These are phyloP conservation scores for Colistium nudipinnis DNA, from an alignment of 2,113 vertebrate genomes.

Conservation along the genomic window DNA sequence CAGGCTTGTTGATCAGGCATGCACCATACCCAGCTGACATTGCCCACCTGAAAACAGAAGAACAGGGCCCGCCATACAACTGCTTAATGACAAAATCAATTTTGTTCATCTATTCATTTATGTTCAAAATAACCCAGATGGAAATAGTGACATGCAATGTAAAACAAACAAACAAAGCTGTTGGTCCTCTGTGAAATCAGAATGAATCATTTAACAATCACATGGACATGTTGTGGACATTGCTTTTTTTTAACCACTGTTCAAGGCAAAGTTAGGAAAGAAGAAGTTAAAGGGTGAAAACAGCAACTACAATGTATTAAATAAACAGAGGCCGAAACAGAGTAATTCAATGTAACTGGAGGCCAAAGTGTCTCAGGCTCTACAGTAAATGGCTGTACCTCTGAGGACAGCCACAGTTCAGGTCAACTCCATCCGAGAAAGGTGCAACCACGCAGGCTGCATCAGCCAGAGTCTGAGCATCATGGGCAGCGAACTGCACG, in stretches of 20 bases:
- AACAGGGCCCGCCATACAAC: background rate
- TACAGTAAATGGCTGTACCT: constrained; percentile 74
- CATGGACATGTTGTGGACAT: background rate
- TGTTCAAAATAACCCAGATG: background rate
- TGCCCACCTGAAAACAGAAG: constrained; percentile 87
- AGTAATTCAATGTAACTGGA: background rate
- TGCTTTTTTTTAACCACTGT: background rate
- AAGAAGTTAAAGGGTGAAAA: background rate
- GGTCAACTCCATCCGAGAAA: constrained; percentile 93
- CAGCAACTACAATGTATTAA: background rate
- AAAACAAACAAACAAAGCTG: background rate
- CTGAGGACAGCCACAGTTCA: constrained; percentile 98
- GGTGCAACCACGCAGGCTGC: constrained; percentile 88
- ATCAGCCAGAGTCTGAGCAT: constrained; percentile 90
- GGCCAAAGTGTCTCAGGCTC: background rate
- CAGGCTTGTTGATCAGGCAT: constrained; percentile 95
- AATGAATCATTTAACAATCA: background rate
- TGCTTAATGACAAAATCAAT: background rate
- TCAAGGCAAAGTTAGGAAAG: background rate
- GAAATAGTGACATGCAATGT: background rate
- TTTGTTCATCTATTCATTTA: background rate
- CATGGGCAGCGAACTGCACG: constrained; percentile 95
- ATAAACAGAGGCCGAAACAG: too few species aligned
- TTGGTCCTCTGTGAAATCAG: background rate
- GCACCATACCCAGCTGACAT: constrained; percentile 95